Evolutionary conservation across 2,888 invertebrate genomes (phyloP).

Genomic region (Dicycla oo): DNA sequence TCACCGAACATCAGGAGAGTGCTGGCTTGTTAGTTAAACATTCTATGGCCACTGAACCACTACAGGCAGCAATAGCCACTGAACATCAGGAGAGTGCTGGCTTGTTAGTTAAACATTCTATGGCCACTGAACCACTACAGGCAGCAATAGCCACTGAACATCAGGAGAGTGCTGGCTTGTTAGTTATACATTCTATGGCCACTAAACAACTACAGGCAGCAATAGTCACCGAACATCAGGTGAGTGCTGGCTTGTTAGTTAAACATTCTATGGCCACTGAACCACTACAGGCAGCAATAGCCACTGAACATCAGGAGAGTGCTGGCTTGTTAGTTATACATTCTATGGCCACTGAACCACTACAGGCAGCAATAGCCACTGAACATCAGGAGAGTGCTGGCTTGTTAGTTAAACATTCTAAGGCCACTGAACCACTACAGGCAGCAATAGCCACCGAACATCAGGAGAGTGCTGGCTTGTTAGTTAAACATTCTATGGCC

Average conservation of each 20-base stretch:
- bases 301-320: neutral
- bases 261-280: neutral
- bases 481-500: neutral
- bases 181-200: neutral
- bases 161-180: neutral
- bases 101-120: neutral
- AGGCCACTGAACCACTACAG: no score
- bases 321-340: neutral
- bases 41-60: no score
- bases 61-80: neutral
- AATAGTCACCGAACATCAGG: neutral
- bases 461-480: neutral
- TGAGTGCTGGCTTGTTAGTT: neutral
- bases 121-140: no score
- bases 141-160: neutral
- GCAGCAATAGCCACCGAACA: neutral
- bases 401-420: neutral
- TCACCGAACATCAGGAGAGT: neutral
- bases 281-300: neutral
- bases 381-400: neutral
- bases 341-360: no score
- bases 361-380: neutral
- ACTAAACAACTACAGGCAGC: no score
- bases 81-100: neutral
- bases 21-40: neutral